A percentile compares a stretch with the other conserved stretches of the same genome.
Evolutionary conservation across 1,140 invertebrate genomes (phyloP).

Genomic region (Micrasema minimum): DNA sequence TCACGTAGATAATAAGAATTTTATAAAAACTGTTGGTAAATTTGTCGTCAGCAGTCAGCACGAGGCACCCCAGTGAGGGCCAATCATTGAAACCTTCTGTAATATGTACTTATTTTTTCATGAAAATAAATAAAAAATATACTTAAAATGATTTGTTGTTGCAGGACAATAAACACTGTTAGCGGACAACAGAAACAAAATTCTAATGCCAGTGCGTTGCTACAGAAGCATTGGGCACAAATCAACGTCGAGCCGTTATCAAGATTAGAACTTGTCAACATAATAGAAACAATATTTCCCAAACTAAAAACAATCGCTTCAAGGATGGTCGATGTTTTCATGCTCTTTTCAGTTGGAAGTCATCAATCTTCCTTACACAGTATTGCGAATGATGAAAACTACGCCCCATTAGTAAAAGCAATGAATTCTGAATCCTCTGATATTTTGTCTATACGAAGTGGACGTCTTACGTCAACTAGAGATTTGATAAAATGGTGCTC

Average conservation of each 20-base stretch:
- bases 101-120: too few species aligned
- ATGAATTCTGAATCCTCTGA: constrained; percentile 52
- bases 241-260: constrained; percentile 85
- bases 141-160: constrained; percentile 53
- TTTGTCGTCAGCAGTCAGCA: too few species aligned
- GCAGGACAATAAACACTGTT: constrained; percentile 69
- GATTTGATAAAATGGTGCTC: constrained; percentile 95
- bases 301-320: constrained; percentile 77
- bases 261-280: constrained; percentile 75
- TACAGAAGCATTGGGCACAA: constrained; percentile 86
- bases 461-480: constrained; percentile 79
- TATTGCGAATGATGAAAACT: constrained; percentile 55
- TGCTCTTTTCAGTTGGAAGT: constrained; percentile 79
- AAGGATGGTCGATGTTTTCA: constrained; percentile 86
- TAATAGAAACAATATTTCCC: constrained; percentile 78
- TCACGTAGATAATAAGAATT: too few species aligned
- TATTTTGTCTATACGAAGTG: constrained; percentile 62
- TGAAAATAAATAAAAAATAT: too few species aligned
- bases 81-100: too few species aligned
- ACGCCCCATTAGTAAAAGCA: constrained; percentile 55
- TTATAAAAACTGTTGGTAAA: too few species aligned
- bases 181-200: constrained; percentile 73
- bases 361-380: constrained; percentile 66
- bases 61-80: too few species aligned
- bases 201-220: constrained; percentile 71